Conservation (phyloP, 2,888 invertebrate species). For the Macaria notata region DNA sequence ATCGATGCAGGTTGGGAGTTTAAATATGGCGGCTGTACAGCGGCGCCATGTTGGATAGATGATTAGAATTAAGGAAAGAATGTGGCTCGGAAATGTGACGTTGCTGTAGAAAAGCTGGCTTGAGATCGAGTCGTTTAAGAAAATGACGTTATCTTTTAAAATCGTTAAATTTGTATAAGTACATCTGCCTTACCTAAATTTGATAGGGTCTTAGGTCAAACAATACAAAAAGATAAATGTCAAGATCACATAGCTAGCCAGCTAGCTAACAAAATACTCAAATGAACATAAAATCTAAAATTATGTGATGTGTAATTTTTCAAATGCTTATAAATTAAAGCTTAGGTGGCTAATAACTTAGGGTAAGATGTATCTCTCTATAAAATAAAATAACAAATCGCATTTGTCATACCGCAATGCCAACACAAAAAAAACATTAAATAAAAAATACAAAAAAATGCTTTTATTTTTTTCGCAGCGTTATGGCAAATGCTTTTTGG, state of each 20-base stretch:
- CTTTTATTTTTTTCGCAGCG: slow-evolving; percentile 28
- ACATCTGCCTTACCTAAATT: neutral
- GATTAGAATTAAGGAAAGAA: slow-evolving; percentile 1
- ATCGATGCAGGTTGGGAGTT: neutral
- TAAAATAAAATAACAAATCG: slow-evolving; percentile 29
- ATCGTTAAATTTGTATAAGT: neutral
- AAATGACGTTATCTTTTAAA: too few species aligned
- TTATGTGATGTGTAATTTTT: slow-evolving; percentile 60
- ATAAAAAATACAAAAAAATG: slow-evolving; percentile 18
- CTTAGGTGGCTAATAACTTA: slow-evolving; percentile 74
- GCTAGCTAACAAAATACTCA: slow-evolving; percentile 68
- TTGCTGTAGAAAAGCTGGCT: slow-evolving; percentile 19
- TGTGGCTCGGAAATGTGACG: slow-evolving; percentile 11
- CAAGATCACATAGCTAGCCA: slow-evolving; percentile 33
- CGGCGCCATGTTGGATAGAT: neutral
- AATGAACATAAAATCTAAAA: slow-evolving; percentile 38
- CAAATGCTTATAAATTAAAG: slow-evolving; percentile 63
- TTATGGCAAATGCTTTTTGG: slow-evolving; percentile 30
- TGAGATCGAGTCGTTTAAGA: slow-evolving; percentile 25
- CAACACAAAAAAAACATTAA: slow-evolving; percentile 11
- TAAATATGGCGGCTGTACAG: neutral
- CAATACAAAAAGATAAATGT: neutral
- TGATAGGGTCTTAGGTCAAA: too few species aligned
- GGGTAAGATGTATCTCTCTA: slow-evolving; percentile 68
- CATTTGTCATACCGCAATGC: slow-evolving; percentile 33